Base-by-base conservation (phyloP, 2,888 invertebrate genomes). In the Drosophila limbata region DNA sequence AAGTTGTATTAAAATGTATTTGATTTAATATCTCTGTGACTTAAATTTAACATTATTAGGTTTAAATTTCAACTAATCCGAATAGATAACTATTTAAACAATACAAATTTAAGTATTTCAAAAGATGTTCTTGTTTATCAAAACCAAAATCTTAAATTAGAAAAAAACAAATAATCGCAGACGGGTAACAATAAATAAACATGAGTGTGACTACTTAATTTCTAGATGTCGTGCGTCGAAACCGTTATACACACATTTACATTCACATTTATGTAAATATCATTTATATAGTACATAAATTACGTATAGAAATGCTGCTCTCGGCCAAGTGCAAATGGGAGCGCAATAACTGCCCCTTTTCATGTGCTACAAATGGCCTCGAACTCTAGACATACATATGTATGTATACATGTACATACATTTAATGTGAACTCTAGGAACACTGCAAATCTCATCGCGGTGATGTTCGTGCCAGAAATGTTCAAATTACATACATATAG, bases 31-130 rank as follows among this genome's bases (percentile, higher is more conserved):
- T 71, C 57, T 76, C 52, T 45, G 61, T 70, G 70, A 70, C 77
- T 74, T 74, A 77, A 48, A 42, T 33, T 59, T 64, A 61, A 74
- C 59, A 74, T 67, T 77, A 71, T 71, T 63, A 57, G 56, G 51
- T 62, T 70, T 52, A 25, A 69, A 79, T 66, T 68, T 73, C 50
- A 82, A 68, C 78, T 73, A 80, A 83, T 80, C 39, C 62, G 59
- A 61, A 55, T 50, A 61, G 56, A 63, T 62, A 67, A 71, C 52
- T 67, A 71, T 42, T 51, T 33, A 56, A 70, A 60, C 39, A 63
- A 69, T 67, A 33, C 31, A 76, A 55, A 35, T 60, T 44, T 67
- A 45, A 47, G 39, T 44, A 39, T 60, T 35, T 47, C n/a, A 51
- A 47, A 31, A 33, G 57, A 39, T 57, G 11, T 48, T 39, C 17